Percentiles rank a stretch among this genome's conserved stretches.
Evolutionary conservation across 2,797 vertebrate genomes (phyloP).

Genomic region (Leptodactylus fallax): DNA sequence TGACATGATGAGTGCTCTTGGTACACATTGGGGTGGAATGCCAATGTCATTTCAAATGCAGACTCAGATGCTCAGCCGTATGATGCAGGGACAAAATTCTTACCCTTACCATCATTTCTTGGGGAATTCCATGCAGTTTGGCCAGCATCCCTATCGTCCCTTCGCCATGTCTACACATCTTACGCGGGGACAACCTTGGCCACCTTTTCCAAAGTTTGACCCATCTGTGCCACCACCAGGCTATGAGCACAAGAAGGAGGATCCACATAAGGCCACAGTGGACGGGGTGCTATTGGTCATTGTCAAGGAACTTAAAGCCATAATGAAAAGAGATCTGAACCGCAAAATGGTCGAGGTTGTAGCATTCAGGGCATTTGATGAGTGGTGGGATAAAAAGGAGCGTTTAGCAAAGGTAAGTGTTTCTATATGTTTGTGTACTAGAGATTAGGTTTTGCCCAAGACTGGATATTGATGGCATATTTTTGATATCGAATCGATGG

Average conservation of each 20-base stretch:
- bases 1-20: constrained; percentile 91
- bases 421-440: neutral
- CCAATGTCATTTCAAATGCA: constrained; percentile 99
- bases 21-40: constrained; percentile 92
- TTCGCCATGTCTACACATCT: constrained; percentile 80
- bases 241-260: constrained; percentile 92
- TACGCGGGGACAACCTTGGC: constrained; percentile 87
- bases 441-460: no score
- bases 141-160: constrained; percentile 83
- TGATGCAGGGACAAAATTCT: constrained; percentile 89
- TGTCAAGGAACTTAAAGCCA: constrained; percentile 96
- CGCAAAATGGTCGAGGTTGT: constrained; percentile 99
- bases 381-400: constrained; percentile 99
- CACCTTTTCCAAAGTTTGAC: constrained; percentile 92
- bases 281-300: constrained; percentile 94
- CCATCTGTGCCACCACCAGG: constrained; percentile 94
- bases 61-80: constrained; percentile 96
- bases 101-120: constrained; percentile 87
- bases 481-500: no score
- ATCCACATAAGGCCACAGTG: constrained; percentile 96
- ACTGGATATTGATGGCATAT: no score
- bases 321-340: constrained; percentile 98
- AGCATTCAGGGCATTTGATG: constrained; percentile 95
- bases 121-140: constrained; percentile 81
- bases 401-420: constrained; percentile 88